phyloP scores from a whole-genome alignment of 1,140 invertebrate genomes.

The Drosophila kikkawai region DNA sequence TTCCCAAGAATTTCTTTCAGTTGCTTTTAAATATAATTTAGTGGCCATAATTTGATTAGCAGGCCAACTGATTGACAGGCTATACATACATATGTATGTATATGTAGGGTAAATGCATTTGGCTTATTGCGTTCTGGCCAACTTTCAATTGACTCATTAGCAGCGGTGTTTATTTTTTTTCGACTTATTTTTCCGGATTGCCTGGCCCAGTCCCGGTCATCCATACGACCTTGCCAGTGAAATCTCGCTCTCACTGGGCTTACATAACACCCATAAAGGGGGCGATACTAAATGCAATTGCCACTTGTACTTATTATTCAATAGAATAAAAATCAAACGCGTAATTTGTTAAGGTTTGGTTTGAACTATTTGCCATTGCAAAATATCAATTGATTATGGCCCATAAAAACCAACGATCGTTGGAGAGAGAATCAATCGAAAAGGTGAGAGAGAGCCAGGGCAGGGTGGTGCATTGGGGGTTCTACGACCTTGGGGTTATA shows the following conservation, averaged over 20 bases:
- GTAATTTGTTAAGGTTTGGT: conserved; percentile 40
- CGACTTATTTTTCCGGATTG: conserved; percentile 34
- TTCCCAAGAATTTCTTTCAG: not conserved
- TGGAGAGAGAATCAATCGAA: not conserved
- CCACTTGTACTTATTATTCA: conserved; percentile 41
- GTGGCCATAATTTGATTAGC: conserved; percentile 22
- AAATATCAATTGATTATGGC: conserved; percentile 31
- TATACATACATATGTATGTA: not conserved
- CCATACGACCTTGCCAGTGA: conserved; percentile 35
- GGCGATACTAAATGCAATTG: conserved; percentile 26
- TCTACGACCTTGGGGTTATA: conserved; percentile 35
- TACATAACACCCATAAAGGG: conserved; percentile 25
- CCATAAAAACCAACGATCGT: conserved; percentile 20
- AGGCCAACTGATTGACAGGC: not conserved
- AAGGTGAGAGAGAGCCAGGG: not conserved
- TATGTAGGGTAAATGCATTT: conserved; percentile 19
- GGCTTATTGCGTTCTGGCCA: conserved; percentile 53
- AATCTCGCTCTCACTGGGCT: conserved; percentile 21
- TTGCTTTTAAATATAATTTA: not conserved
- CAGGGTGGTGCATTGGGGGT: conserved; percentile 8
- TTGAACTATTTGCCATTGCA: conserved; percentile 22
- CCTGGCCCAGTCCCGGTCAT: conserved; percentile 34
- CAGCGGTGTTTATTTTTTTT: conserved; percentile 2
- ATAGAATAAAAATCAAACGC: conserved; percentile 36
- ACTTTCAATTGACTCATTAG: conserved; percentile 42